Evolutionary conservation across 2,113 vertebrate genomes (phyloP), one percentile per base, ranked within the genome.

Genomic region (Oryzias celebensis): DNA sequence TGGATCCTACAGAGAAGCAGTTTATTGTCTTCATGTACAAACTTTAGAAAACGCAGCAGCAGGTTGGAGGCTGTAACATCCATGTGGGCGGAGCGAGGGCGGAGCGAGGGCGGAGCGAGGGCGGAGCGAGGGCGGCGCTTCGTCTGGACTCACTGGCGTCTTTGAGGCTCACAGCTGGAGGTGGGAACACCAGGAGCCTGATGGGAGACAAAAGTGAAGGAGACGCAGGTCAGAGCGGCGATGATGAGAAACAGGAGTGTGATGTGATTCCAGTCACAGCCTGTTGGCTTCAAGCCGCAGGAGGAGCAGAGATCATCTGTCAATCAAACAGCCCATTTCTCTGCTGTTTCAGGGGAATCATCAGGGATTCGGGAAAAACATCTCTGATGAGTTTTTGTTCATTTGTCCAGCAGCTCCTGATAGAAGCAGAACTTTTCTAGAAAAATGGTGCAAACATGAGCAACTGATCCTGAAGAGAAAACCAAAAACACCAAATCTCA

Each of bases 11-110:
- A 36, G 31, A 28, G 7, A 7, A 36, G 2, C 7, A 8, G 8
- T 36, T 36, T 36, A 36, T 12, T 36, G 36, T 79, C 82, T 82
- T 88, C 65, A 42, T 61, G 52, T 88, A 83, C 69, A 85, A 85
- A 85, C 67, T 58, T 36, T 36, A 36, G 36, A 36, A 36, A 36
- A 36, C 8, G 36, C 36, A 2, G 36, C 10, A 36, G 31, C 26
- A 4, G 4, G 4, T 4, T 6, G 26, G 41, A 24, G 47, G 7
- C 10, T 77, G 73, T 18, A 26, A n/a, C n/a, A 22, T 70, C 18
- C 7, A 4, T 42, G 28, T 14, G 36, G 49, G 24, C 46, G 50
- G 47, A 31, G 28, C 18, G 61, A 63, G 62, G 52, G 16, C 4
- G 46, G 22, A 12, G 64, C 20, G 61, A 63, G 62, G 52, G 16